Evolutionary conservation across 1,140 invertebrate species (phyloP).

Genomic region (Prorops nasuta): DNA sequence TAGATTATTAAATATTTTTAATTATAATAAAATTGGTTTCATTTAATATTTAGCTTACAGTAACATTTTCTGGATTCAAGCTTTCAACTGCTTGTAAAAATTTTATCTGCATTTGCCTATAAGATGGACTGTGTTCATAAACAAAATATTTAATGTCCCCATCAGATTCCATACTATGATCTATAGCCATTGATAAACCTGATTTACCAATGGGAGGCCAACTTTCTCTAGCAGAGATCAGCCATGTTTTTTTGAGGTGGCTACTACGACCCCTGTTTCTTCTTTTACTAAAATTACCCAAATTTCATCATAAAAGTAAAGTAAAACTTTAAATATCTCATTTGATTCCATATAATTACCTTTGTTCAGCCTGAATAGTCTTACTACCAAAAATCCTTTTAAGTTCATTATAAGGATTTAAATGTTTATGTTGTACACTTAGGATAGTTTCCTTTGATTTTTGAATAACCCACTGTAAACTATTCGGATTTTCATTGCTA

Average conservation of each 20-base stretch:
- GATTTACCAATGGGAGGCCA: constrained; percentile 68
- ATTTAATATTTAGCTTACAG: too few species aligned
- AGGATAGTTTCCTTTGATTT: constrained; percentile 58
- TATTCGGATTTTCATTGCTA: constrained; percentile 23
- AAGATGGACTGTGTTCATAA: constrained; percentile 77
- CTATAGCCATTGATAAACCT: constrained; percentile 72
- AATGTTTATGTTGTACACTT: constrained; percentile 68
- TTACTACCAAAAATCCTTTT: constrained; percentile 82
- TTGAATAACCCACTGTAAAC: constrained; percentile 32
- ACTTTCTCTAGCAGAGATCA: constrained; percentile 67
- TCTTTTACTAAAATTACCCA: constrained; percentile 54
- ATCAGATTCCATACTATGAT: constrained; percentile 52
- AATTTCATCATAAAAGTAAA: constrained; percentile 1
- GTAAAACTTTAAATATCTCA: not conserved
- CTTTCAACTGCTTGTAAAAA: constrained; percentile 80
- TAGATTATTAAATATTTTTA: too few species aligned
- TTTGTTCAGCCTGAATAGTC: constrained; percentile 69
- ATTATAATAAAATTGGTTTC: too few species aligned
- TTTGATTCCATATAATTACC: constrained; percentile 45
- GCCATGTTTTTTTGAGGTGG: constrained; percentile 64
- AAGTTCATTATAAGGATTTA: constrained; percentile 83
- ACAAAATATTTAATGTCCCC: constrained; percentile 67
- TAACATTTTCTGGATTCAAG: constrained; percentile 77
- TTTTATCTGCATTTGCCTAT: constrained; percentile 71
- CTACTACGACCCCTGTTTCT: constrained; percentile 58